Evolutionary conservation across 64 coral and sea anemone genomes (phyloP), one percentile per base, ranked within the genome.

Genomic region (Exaiptasia diaphana): DNA sequence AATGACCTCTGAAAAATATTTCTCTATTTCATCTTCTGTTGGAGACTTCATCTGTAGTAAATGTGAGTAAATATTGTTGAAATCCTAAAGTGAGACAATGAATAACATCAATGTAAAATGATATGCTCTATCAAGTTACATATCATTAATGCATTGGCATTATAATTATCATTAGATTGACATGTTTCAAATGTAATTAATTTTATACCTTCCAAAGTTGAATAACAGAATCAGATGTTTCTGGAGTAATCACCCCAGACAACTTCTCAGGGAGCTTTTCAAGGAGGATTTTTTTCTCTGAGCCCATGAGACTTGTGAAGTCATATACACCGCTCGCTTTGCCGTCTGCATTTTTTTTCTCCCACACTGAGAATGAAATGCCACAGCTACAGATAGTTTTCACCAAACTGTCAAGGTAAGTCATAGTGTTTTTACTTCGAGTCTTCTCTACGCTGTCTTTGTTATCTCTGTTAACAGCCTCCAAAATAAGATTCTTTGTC

Each of bases 241-340:
- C 72, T 37, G 83, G 71, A 10, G 38, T 70, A 7, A 86, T 25
- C 7, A 36, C 3, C n/a, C 21, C 23, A 0, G 32, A 3, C 27
- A 77, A 22, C 43, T 86, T 76, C 9, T 41, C 12, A 0, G 83
- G 83, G 4, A 86, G 31, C 14, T 64, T 39, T 36, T 62, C 41
- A 14, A 83, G 63, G 30, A 85, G 50, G 20, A 50, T 78, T 64
- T 85, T 78, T 28, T 83, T 91, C 30, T 86, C 82, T 62, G 70
- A 63, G 41, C 90, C 90, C 75, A 92, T 92, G 12, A 85, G 55
- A n/a, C 72, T 71, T 11, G 87, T 90, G 69, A 68, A 90, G 72
- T 77, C 87, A 41, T n/a, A 42, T 32, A 27, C 85, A 5, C 53
- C 89, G 35, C 49, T 63, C 10, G 81, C 82, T 61, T 65, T 86